A percentile compares a stretch with the other conserved stretches of the same genome.
phyloP scores from a whole-genome alignment of 2,113 vertebrate species.

The Rhadina sibilatrix region DNA sequence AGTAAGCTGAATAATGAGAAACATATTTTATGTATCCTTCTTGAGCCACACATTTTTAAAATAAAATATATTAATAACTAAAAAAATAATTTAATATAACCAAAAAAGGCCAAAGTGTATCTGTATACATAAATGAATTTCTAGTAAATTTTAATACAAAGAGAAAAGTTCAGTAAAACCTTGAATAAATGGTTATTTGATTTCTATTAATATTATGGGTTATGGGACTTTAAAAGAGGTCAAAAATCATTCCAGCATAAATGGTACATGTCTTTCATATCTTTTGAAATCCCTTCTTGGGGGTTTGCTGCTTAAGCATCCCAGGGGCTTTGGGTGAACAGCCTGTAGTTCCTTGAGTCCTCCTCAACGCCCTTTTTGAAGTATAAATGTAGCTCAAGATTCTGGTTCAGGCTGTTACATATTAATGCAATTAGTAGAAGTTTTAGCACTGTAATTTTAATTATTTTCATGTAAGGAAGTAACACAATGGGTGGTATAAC shows the following conservation, averaged over 20 bases:
- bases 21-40: not conserved
- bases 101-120: not conserved
- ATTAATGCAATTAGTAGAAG: constrained; percentile 57
- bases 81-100: not conserved
- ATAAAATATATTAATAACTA: not conserved
- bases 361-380: not conserved
- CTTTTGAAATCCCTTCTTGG: not conserved
- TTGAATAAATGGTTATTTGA: not conserved
- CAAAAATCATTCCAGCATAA: not conserved
- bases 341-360: not conserved
- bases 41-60: accelerated
- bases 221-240: not conserved
- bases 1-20: not conserved
- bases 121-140: not conserved
- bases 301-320: not conserved
- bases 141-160: not conserved
- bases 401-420: constrained; percentile 25
- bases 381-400: not conserved
- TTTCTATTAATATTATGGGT: not conserved
- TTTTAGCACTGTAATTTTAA: constrained; percentile 5
- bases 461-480: constrained; percentile 36
- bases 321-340: not conserved
- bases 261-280: not conserved
- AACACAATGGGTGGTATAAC: constrained; percentile 50
- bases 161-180: not conserved